Evolutionary conservation across 2,113 vertebrate genomes (phyloP).

Genomic region (Benitochromis conjunctus): DNA sequence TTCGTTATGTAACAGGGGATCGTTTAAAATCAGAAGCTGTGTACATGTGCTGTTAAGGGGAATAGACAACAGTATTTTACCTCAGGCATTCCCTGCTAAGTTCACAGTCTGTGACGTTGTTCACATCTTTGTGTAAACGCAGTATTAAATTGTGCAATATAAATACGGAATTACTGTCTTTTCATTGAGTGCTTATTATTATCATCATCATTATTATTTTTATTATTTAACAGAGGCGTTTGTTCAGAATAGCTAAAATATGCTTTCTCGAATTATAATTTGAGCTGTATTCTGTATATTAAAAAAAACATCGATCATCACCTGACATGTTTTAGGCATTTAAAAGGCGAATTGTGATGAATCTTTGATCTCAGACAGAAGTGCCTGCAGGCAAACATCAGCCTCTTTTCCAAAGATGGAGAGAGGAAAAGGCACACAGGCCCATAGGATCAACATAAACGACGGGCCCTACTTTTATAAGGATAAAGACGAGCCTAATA

Average conservation of each 20-base stretch:
- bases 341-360: conserved; percentile 15
- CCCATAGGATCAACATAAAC: background rate
- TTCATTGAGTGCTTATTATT: conserved; percentile 47
- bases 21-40: conserved; percentile 51
- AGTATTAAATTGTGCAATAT: conserved; percentile 76
- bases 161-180: conserved; percentile 55
- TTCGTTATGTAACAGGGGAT: conserved; percentile 60
- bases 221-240: background rate
- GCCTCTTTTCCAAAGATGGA: conserved; percentile 14
- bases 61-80: conserved; percentile 59
- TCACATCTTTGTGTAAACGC: conserved; percentile 67
- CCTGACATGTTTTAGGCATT: conserved; percentile 10
- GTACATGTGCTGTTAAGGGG: conserved; percentile 62
- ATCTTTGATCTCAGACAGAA: conserved; percentile 44
- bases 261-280: background rate
- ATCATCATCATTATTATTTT: background rate
- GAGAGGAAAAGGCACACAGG: background rate
- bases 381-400: conserved; percentile 19
- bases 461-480: conserved; percentile 6
- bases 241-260: background rate
- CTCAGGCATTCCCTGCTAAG: conserved; percentile 61
- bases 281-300: background rate
- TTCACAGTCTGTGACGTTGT: conserved; percentile 54
- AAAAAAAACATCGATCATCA: background rate
- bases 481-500: background rate